phyloP scores from a whole-genome alignment of 2,888 invertebrate genomes.

The Drosophila nr. medialis region DNA sequence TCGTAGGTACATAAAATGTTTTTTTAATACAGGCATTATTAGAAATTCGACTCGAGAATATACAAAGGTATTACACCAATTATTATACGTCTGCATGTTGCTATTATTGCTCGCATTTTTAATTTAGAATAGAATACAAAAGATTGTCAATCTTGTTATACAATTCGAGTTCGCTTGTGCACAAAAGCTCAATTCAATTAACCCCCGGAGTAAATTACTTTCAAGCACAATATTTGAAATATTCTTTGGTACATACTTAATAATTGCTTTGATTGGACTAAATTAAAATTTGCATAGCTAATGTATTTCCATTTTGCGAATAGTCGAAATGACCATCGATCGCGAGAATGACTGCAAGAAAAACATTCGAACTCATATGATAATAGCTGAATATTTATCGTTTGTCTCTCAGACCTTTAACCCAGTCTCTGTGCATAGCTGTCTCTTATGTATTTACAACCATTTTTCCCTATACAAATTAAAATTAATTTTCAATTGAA shows the following conservation, averaged over 20 bases:
- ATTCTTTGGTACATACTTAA: conserved; percentile 14
- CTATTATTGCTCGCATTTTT: background rate
- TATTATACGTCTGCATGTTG: background rate
- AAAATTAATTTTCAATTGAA: background rate
- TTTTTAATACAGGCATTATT: background rate
- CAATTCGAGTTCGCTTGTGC: background rate
- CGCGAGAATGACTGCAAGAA: background rate
- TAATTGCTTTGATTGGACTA: conserved; percentile 67
- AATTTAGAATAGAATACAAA: background rate
- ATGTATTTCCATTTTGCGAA: conserved; percentile 31
- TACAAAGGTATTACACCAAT: background rate
- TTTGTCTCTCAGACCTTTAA: background rate
- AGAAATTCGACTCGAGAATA: no score
- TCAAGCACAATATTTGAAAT: conserved; percentile 19
- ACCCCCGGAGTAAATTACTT: conserved; percentile 30
- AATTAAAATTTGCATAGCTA: conserved; percentile 62
- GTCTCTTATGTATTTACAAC: background rate
- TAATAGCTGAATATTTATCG: background rate
- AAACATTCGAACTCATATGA: background rate
- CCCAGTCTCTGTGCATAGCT: background rate
- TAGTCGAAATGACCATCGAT: conserved; percentile 1
- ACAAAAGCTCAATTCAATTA: conserved; percentile 55
- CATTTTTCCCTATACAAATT: background rate
- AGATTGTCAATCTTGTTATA: background rate
- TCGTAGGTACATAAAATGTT: background rate